Percentiles rank a stretch among this genome's conserved stretches.
Evolutionary conservation across 2,113 vertebrate genomes (phyloP).

Genomic region (Campylorhamphus procurvoides): DNA sequence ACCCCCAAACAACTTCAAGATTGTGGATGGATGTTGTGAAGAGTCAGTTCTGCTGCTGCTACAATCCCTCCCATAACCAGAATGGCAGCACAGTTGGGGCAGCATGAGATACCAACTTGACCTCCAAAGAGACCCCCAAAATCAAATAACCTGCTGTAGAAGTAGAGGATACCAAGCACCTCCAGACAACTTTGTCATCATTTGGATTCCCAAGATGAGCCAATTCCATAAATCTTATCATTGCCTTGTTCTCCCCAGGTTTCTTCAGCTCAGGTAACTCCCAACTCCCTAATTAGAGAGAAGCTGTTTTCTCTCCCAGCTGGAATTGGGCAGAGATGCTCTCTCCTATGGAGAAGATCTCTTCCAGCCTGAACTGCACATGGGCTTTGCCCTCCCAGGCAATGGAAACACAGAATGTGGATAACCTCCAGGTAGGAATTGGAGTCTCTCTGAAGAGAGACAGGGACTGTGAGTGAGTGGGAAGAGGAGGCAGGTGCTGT

Average conservation of each 20-base stretch:
- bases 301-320: background rate
- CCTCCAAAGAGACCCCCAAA: background rate
- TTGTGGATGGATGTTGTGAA: background rate
- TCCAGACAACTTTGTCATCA: background rate
- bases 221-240: background rate
- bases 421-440: background rate
- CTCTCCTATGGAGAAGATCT: background rate
- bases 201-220: background rate
- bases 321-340: background rate
- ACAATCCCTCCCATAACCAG: background rate
- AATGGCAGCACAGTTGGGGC: background rate
- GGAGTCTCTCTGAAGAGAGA: background rate
- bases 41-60: background rate
- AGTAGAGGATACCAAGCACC: background rate
- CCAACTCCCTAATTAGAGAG: background rate
- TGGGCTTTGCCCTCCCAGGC: background rate
- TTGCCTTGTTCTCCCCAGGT: background rate
- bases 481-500: background rate
- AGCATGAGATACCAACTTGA: background rate
- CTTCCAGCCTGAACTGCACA: background rate
- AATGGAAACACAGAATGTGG: background rate
- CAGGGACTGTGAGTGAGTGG: rapidly evolving
- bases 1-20: background rate
- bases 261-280: background rate
- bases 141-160: background rate